Conservation (phyloP, 1,140 invertebrate species). For the Pygmarrhopalites habei region DNA sequence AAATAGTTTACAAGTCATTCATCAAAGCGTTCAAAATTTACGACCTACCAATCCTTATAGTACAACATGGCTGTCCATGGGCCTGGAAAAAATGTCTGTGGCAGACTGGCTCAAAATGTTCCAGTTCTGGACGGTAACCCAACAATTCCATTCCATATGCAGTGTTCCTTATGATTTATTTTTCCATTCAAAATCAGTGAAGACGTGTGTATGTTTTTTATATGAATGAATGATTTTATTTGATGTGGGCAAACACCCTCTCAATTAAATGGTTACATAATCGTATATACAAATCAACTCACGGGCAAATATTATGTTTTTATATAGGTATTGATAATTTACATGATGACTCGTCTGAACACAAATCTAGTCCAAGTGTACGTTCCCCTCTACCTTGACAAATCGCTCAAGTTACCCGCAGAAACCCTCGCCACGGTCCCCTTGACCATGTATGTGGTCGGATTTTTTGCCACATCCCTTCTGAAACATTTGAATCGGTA, state of each 20-base stretch:
- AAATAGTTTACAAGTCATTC: conserved; percentile 1
- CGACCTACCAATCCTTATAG: conserved; percentile 13
- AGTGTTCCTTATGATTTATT: too few relatives aligned
- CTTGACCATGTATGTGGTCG: conserved; percentile 75
- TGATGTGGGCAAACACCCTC: too few relatives aligned
- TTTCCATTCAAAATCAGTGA: too few relatives aligned
- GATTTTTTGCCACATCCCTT: conserved; percentile 66
- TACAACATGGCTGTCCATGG: conserved; percentile 23
- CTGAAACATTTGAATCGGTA: conserved; percentile 60
- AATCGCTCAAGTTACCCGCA: conserved; percentile 64
- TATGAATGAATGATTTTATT: too few relatives aligned
- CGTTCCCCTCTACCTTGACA: conserved; percentile 84
- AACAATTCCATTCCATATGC: too few relatives aligned
- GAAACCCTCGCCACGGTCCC: conserved; percentile 75
- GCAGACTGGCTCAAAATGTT: conserved; percentile 32
- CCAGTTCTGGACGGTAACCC: conserved; percentile 44
- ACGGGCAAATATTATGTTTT: neutral
- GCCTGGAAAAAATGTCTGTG: conserved; percentile 28
- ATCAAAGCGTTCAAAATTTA: neutral
- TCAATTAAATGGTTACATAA: too few relatives aligned
- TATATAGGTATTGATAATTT: conserved; percentile 50
- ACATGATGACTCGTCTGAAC: conserved; percentile 82
- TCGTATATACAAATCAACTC: too few relatives aligned
- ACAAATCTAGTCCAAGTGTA: conserved; percentile 87
- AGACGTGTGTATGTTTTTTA: too few relatives aligned